A percentile compares a stretch with the other conserved stretches of the same genome.
Conservation (phyloP, 2,113 vertebrate species). For the Heteronetta atricapilla region DNA sequence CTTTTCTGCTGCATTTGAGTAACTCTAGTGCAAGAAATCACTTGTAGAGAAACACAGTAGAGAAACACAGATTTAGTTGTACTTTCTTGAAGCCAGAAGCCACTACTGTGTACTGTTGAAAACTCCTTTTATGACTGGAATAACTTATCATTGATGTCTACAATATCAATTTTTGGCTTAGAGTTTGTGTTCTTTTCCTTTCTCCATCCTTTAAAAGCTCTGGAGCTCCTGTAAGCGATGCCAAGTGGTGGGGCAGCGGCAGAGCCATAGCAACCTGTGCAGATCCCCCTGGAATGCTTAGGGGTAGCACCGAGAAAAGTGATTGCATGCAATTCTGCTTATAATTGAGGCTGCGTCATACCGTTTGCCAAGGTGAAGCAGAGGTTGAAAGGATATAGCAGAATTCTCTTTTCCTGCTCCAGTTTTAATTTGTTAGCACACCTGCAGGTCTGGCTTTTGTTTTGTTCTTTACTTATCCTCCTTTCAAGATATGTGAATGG, state of each 20-base stretch:
- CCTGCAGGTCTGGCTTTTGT: conserved; percentile 44
- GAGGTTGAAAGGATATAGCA: conserved; percentile 11
- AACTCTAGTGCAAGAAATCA: not conserved
- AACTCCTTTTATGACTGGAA: not conserved
- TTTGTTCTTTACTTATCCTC: conserved; percentile 21
- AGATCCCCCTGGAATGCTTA: not conserved
- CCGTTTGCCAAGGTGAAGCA: conserved; percentile 15
- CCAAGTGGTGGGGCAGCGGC: not conserved
- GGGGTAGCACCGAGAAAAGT: not conserved
- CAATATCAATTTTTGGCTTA: not conserved
- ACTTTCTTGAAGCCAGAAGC: not conserved
- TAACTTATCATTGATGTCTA: not conserved
- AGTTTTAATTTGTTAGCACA: conserved; percentile 45
- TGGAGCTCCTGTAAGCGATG: not conserved
- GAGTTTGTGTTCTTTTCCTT: not conserved
- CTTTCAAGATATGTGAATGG: not conserved
- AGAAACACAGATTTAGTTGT: not conserved
- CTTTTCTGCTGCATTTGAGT: not conserved
- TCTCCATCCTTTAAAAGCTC: not conserved
- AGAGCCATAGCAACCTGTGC: not conserved
- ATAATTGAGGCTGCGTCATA: not conserved
- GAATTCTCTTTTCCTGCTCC: conserved; percentile 22
- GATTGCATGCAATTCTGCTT: not conserved
- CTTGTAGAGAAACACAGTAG: no score
- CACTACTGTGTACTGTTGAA: not conserved